Base-by-base conservation (phyloP, 2,888 invertebrate species). In the Piscicola geometra region DNA sequence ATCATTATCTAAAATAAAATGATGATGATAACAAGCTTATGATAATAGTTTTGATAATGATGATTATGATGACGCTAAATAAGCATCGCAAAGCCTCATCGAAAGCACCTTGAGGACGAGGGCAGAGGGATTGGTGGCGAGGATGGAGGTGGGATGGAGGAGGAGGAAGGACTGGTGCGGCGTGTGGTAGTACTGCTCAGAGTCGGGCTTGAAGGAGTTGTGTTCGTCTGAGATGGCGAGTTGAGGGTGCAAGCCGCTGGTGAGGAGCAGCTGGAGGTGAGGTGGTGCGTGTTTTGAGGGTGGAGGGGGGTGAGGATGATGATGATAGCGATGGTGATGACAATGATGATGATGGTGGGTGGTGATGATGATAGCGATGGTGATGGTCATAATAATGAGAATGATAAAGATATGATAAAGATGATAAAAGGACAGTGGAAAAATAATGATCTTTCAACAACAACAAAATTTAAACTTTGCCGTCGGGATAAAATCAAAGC, bases 221-320 rank as follows among this genome's bases (percentile, higher is more conserved):
- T 92, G 92, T 81, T 94, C 93, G 85, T 99, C 98, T 0, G 93
- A 90, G n/a, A 94, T 90, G 0, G 96, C 93, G n/a, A 77, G 64
- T 87, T 98, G 95, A 0, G 98, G 98, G 85, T 97, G 98, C 73
- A 99, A 88, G 0, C 97, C 96, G 86, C 93, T 91, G 80, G 93
- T 92, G 30, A 99, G 86, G 76, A 98, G 92, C 64, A 93, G 86
- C 81, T 86, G 85, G 60, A 85, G 50, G 25, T 64, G 64, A 12
- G 64, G n/a, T n/a, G n/a, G 64, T 64, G 64, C 21, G 64, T 64
- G 64, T 5, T 15, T 5, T 41, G 15, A 41, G 5, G 5, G 41
- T 41, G 41, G 41, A 9, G 41, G 5, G 41, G 5, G 41, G 41
- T 41, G 15, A 15, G 5, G 41, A 15, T 50, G 52, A 50, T n/a